phyloP scores from a whole-genome alignment of 1,140 invertebrate species.

The Bombyx mori region ASM3026992v2 NC_085113.1:2932501-2933000 shows the following conservation, averaged over 20 bases:
- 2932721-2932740: slow-evolving; percentile 28
- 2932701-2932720: slow-evolving; percentile 23
- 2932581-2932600: too few relatives aligned
- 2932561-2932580: too few relatives aligned
- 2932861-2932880: slow-evolving; percentile 60
- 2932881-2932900: slow-evolving; percentile 61
- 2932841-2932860: slow-evolving; percentile 46
- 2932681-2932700: background rate
- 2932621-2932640: too few relatives aligned
- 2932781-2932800: slow-evolving; percentile 43
- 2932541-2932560: background rate
- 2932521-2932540: background rate
- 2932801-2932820: slow-evolving; percentile 60
- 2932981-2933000: too few relatives aligned
- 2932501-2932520: background rate
- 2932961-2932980: too few relatives aligned
- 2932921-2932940: too few relatives aligned
- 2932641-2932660: background rate
- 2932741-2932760: slow-evolving; percentile 44
- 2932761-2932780: slow-evolving; percentile 51
- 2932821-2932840: slow-evolving; percentile 52
- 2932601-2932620: too few relatives aligned
- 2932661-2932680: background rate
- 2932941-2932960: too few relatives aligned
- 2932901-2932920: too few relatives aligned